Evolutionary conservation across 2,797 vertebrate genomes (phyloP), one percentile per base, ranked within the genome.

Genomic region (Takifugu ocellatus): DNA sequence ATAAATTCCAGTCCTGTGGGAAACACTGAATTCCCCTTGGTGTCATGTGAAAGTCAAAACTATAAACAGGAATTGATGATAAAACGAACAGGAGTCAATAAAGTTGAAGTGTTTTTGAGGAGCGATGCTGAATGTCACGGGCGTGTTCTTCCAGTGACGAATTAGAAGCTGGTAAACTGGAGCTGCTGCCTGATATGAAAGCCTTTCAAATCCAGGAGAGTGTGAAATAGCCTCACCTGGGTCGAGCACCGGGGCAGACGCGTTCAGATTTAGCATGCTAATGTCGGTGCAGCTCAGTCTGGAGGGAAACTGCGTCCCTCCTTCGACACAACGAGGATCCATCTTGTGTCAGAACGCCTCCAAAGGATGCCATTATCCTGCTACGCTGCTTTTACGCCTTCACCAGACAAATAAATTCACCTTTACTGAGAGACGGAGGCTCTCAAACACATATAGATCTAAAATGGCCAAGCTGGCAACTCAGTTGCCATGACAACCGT

Each of bases 191-290:
- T 5, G 10, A 15, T 16, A 27, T 3, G 42, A n/a, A 29, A 3
- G 14, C 43, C 67, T 75, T 71, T 67, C 51, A 78, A 61, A 56
- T 59, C 68, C 63, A 70, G 46, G 65, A 42, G 68, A 62, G 70
- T 74, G 70, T 81, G 76, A 81, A 84, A 80, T 73, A 56, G 60
- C 70, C 54, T 78, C 61, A 70, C 63, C 62, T 52, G 48, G 42
- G 46, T 54, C 16, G 17, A 57, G 57, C 26, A 60, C 26, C 49
- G 51, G 33, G 54, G 43, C 27, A 3, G 2, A 25, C 2, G 61
- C 68, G 16, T 44, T 42, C 49, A 5, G n/a, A 51, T 52, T 51
- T 49, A 24, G 56, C 63, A 50, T 61, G 70, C 61, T 59, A 55
- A 75, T 72, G 73, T 59, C 51, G 43, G 36, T 6, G 52, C 0